phyloP scores from a whole-genome alignment of 2,113 vertebrate species.

The Corythoichthys intestinalis region DNA sequence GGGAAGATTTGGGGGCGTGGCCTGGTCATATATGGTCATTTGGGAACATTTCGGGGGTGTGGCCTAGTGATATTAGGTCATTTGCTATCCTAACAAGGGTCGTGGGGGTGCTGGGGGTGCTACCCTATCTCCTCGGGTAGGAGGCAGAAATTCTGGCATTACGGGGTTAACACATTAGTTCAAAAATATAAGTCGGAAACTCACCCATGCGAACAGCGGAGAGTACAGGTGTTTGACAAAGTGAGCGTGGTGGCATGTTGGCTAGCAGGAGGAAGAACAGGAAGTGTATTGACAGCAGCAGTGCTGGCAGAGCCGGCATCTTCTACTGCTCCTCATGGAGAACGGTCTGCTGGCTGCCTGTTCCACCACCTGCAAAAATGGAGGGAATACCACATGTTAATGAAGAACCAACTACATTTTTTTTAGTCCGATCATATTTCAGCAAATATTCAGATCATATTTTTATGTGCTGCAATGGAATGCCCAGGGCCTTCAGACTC shows the following conservation, averaged over 20 bases:
- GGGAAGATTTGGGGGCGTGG: too few species aligned
- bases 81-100: too few species aligned
- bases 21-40: too few species aligned
- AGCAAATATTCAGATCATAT: too few species aligned
- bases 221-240: slow-evolving; percentile 78
- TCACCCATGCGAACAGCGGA: slow-evolving; percentile 91
- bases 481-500: too few species aligned
- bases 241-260: slow-evolving; percentile 78
- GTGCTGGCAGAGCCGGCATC: slow-evolving; percentile 93
- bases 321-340: slow-evolving; percentile 98
- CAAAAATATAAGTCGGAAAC: slow-evolving; percentile 26
- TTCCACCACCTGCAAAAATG: slow-evolving; percentile 80
- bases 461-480: too few species aligned
- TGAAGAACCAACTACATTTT: not conserved
- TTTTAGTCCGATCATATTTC: too few species aligned
- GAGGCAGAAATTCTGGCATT: too few species aligned
- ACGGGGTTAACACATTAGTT: not conserved
- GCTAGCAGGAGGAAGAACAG: slow-evolving; percentile 73
- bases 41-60: too few species aligned
- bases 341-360: slow-evolving; percentile 88
- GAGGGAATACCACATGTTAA: slow-evolving; percentile 29
- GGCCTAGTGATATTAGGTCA: too few species aligned
- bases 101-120: too few species aligned
- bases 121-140: too few species aligned
- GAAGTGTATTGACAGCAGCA: slow-evolving; percentile 86